Percentiles rank a stretch among this genome's conserved stretches.
phyloP scores from a whole-genome alignment of 37 sponge, comb jelly and placozoan genomes.

The Ephydatia muelleri region DNA sequence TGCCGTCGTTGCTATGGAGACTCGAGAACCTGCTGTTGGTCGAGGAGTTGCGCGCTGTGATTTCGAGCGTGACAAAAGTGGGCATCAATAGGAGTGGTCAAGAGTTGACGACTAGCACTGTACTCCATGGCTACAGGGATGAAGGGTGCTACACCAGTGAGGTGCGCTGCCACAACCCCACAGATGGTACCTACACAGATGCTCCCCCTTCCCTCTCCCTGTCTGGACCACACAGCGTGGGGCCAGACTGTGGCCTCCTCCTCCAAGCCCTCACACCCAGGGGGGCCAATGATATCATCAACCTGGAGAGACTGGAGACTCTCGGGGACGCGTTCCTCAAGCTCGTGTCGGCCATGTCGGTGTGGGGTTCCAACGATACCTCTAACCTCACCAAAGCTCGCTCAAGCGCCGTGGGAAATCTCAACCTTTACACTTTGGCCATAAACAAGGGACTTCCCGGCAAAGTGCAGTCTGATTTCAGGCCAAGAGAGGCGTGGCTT shows the following conservation, averaged over 20 bases:
- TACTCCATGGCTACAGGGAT: constrained; percentile 61
- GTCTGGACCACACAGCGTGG: background rate
- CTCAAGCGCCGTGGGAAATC: constrained; percentile 63
- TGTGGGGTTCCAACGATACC: constrained; percentile 56
- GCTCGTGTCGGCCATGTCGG: constrained; percentile 59
- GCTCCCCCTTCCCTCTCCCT: background rate
- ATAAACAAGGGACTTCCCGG: constrained; percentile 33
- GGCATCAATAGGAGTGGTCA: background rate
- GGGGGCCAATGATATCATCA: constrained; percentile 72
- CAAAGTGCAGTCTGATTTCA: constrained; percentile 30
- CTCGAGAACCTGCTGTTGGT: constrained; percentile 75
- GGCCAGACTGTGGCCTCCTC: constrained; percentile 64
- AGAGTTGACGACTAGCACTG: constrained; percentile 17
- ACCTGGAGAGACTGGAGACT: constrained; percentile 89
- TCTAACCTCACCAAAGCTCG: constrained; percentile 66
- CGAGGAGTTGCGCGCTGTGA: constrained; percentile 44
- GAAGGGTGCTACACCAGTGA: constrained; percentile 5
- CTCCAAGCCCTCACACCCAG: constrained; percentile 80
- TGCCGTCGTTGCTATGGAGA: constrained; percentile 90
- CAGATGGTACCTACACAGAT: constrained; percentile 2
- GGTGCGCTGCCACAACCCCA: background rate
- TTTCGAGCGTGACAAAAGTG: constrained; percentile 41
- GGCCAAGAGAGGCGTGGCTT: constrained; percentile 56
- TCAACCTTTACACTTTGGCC: constrained; percentile 69
- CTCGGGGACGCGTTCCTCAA: constrained; percentile 96